These are phyloP conservation scores for Odontothrips loti DNA, from an alignment of 2,888 invertebrate species.

Conservation along the genomic window DNA sequence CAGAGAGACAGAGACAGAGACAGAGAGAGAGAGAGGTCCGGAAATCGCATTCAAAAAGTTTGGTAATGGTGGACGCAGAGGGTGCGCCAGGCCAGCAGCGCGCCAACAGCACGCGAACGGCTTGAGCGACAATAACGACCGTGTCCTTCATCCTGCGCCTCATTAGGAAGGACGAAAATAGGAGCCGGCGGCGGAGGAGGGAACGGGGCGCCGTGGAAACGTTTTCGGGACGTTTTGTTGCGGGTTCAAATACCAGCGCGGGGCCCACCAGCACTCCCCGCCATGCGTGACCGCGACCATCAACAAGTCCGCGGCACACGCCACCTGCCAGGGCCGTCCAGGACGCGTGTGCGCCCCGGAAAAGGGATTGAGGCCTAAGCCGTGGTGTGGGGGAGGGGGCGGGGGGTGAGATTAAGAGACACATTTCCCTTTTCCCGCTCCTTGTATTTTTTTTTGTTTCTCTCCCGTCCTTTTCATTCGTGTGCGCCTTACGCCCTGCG, in stretches of 20 bases:
- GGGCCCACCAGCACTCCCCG: no score
- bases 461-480: background rate
- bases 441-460: background rate
- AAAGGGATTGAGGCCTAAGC: background rate
- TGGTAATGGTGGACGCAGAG: background rate
- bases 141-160: no score
- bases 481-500: background rate
- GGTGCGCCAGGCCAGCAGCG: background rate
- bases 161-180: no score
- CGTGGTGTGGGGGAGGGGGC: background rate
- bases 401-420: background rate
- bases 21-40: background rate
- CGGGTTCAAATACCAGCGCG: no score
- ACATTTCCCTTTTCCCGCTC: background rate
- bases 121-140: no score
- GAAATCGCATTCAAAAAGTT: conserved; percentile 17
- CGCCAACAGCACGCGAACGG: no score
- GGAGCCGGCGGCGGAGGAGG: no score
- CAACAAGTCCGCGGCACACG: background rate
- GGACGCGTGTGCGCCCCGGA: background rate
- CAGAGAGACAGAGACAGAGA: background rate
- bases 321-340: background rate
- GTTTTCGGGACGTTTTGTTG: no score
- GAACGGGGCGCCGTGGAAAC: no score
- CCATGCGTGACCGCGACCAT: background rate